Evolutionary conservation across 2,113 vertebrate genomes (phyloP).

Genomic region (Lycaon pictus): DNA sequence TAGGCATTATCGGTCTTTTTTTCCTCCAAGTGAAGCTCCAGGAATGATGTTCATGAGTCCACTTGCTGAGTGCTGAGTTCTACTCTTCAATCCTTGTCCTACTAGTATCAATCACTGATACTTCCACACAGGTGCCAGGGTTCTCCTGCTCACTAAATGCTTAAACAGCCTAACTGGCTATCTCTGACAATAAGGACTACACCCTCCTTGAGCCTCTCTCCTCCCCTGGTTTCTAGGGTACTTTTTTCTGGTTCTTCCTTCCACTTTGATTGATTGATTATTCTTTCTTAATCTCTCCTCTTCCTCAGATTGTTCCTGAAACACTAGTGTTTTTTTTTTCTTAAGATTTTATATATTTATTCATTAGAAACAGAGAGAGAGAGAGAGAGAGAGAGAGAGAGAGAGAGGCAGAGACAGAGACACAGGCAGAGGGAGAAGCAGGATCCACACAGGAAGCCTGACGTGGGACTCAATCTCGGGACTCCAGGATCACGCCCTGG

Average conservation of each 20-base stretch:
- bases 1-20: neutral
- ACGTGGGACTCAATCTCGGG: too few species aligned
- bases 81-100: neutral
- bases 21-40: neutral
- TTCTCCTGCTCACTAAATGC: neutral
- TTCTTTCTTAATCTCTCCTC: constrained; percentile 1
- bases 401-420: too few species aligned
- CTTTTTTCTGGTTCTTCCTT: neutral
- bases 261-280: neutral
- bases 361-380: too few species aligned
- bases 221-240: neutral
- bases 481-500: too few species aligned
- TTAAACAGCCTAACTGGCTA: neutral
- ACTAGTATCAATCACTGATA: neutral
- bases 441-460: too few species aligned
- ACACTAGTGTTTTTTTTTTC: neutral
- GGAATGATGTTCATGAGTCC: neutral
- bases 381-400: too few species aligned
- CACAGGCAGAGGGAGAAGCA: too few species aligned
- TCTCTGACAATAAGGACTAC: neutral
- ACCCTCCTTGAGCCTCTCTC: neutral
- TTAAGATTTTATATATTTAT: too few species aligned
- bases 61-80: neutral
- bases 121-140: neutral
- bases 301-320: neutral